These are phyloP conservation scores for Tiaroga cobitis DNA, from an alignment of 2,797 vertebrate species.

Conservation along the genomic window DNA sequence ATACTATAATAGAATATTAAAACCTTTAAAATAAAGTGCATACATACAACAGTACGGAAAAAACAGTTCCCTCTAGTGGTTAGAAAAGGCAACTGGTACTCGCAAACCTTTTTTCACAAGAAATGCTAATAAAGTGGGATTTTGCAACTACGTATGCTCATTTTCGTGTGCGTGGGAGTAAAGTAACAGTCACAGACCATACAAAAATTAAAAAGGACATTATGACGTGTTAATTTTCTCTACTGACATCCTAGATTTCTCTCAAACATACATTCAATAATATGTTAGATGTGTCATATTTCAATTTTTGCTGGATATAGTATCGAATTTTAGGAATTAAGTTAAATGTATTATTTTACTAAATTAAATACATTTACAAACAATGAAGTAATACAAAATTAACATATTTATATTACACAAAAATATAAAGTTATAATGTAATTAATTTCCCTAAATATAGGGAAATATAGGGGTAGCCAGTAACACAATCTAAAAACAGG, in stretches of 20 bases:
- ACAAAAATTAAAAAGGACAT: neutral
- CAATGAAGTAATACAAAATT: neutral
- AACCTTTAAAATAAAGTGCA: neutral
- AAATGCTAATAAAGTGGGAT: neutral
- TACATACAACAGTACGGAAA: too few species aligned
- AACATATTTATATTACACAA: neutral
- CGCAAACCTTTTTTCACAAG: neutral
- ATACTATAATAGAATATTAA: neutral
- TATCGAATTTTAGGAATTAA: neutral
- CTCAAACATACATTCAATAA: neutral
- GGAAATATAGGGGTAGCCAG: neutral
- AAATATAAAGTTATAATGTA: neutral
- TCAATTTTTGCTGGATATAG: neutral
- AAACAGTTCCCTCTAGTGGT: slow-evolving; percentile 25
- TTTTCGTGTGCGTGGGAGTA: neutral
- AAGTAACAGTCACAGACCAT: neutral
- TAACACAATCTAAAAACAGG: neutral
- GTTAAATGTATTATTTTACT: neutral
- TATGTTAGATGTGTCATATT: neutral
- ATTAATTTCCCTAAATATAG: neutral
- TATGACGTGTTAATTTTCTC: neutral
- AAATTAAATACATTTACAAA: neutral
- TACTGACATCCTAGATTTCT: neutral
- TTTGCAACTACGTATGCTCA: neutral
- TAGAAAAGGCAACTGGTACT: neutral